A percentile compares a stretch with the other conserved stretches of the same genome.
Evolutionary conservation across 2,888 invertebrate genomes (phyloP).

Genomic region (Hoplodrina blanda): DNA sequence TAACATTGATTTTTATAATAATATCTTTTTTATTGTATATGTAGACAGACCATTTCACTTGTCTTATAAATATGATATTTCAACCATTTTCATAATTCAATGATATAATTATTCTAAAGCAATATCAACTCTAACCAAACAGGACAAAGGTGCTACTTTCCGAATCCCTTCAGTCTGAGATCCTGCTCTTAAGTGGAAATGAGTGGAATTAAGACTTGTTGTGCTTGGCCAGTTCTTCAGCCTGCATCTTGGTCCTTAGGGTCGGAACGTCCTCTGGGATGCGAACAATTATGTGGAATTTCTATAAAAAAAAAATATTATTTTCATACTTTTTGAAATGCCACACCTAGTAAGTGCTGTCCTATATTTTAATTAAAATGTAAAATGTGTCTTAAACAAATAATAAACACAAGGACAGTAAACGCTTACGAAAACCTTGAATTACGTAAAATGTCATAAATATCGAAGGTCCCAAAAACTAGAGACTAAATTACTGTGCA

Average conservation of each 20-base stretch:
- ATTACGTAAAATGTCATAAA: too few species aligned
- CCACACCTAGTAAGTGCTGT: not conserved
- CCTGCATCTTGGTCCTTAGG: constrained; percentile 95
- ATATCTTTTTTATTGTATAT: not conserved
- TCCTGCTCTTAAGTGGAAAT: constrained; percentile 56
- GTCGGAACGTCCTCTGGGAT: constrained; percentile 96
- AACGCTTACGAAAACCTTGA: too few species aligned
- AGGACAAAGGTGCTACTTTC: constrained; percentile 47
- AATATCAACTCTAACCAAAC: constrained; percentile 53
- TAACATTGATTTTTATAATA: not conserved
- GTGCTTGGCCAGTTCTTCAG: constrained; percentile 87
- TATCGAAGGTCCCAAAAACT: too few species aligned
- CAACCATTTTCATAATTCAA: not conserved
- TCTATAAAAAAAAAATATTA: constrained; percentile 90
- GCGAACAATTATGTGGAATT: constrained; percentile 95
- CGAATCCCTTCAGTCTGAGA: constrained; percentile 62
- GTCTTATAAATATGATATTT: too few species aligned
- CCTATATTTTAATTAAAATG: not conserved
- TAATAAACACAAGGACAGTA: not conserved
- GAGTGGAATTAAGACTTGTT: constrained; percentile 70
- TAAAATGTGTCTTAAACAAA: not conserved
- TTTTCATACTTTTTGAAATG: not conserved
- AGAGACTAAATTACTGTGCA: too few species aligned
- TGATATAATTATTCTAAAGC: not conserved
- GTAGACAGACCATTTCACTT: too few species aligned